Evolutionary conservation across 2,888 invertebrate genomes (phyloP), one percentile per base, ranked within the genome.

Genomic region (Embidobia sp.): DNA sequence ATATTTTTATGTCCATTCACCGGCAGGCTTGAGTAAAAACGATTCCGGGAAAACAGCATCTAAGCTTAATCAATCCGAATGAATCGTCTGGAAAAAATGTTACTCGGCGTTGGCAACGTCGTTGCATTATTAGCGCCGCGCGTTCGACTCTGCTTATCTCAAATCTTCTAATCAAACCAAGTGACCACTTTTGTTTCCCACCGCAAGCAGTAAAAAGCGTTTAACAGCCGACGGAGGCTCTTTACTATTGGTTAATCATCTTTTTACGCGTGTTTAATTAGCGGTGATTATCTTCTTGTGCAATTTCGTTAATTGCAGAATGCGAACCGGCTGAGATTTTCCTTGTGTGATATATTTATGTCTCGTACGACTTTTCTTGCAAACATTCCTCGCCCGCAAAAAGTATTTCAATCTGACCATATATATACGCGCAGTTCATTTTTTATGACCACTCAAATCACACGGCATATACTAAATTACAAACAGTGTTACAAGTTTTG

Each of bases 351-450:
- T 48, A 27, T 26, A 46, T 44, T 27, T 44, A 22, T 11, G 48
- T 44, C 13, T 29, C 42, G 18, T 42, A 26, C 37, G 18, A 37
- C 40, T 27, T 27, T 63, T 49, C 63, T 49, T 63, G 49, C 40
- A 13, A 29, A 33, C 51, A 64, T 64, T 64, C 51, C 33, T 64
- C 13, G 3, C n/a, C n/a, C n/a, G n/a, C n/a, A n/a, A n/a, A n/a
- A n/a, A n/a, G n/a, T n/a, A n/a, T n/a, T n/a, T n/a, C n/a, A n/a
- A n/a, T n/a, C n/a, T n/a, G n/a, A n/a, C n/a, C n/a, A n/a, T n/a
- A n/a, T n/a, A n/a, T n/a, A n/a, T n/a, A n/a, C n/a, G n/a, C n/a
- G n/a, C n/a, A n/a, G n/a, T n/a, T n/a, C n/a, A n/a, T n/a, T n/a
- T n/a, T n/a, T n/a, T n/a, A n/a, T n/a, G n/a, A n/a, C n/a, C n/a